These are phyloP conservation scores for Labroides dimidiatus DNA, from an alignment of 2,797 vertebrate genomes.

Conservation along the genomic window DNA sequence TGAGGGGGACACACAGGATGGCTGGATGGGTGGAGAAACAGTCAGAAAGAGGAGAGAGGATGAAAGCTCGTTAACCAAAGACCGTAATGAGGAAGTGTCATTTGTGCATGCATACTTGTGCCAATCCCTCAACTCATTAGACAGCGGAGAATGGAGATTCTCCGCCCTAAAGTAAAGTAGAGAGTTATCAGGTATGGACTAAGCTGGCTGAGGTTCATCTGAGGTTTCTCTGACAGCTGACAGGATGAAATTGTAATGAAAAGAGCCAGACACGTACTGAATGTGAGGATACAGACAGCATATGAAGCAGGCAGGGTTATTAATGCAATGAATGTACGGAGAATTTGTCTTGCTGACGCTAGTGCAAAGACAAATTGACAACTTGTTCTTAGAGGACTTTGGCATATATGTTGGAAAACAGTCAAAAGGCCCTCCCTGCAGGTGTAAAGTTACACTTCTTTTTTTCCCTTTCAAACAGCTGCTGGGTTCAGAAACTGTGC, in stretches of 20 bases:
- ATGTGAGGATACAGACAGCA: constrained; percentile 27
- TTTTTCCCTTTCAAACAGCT: not conserved
- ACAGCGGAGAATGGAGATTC: constrained; percentile 24
- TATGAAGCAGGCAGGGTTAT: constrained; percentile 20
- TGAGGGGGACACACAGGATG: constrained; percentile 18
- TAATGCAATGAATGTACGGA: constrained; percentile 26
- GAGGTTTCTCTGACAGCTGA: constrained; percentile 42
- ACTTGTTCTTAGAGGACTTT: not conserved
- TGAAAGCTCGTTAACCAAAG: constrained; percentile 67
- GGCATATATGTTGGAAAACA: not conserved
- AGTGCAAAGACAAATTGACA: constrained; percentile 11
- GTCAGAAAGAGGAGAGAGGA: not conserved
- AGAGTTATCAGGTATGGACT: constrained; percentile 20
- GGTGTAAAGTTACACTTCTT: not conserved
- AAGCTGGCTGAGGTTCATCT: constrained; percentile 15
- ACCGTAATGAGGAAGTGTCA: constrained; percentile 62
- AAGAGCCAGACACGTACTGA: constrained; percentile 32
- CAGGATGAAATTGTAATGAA: constrained; percentile 19
- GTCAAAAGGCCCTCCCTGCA: constrained; percentile 1
- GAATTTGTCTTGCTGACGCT: constrained; percentile 24
- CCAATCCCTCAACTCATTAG: constrained; percentile 53
- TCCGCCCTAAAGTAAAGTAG: constrained; percentile 19
- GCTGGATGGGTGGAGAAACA: constrained; percentile 6
- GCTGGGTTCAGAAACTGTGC: not conserved
- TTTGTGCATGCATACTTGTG: constrained; percentile 26